Evolutionary conservation across 2,797 vertebrate species (phyloP).

Genomic region (Limosa lapponica): DNA sequence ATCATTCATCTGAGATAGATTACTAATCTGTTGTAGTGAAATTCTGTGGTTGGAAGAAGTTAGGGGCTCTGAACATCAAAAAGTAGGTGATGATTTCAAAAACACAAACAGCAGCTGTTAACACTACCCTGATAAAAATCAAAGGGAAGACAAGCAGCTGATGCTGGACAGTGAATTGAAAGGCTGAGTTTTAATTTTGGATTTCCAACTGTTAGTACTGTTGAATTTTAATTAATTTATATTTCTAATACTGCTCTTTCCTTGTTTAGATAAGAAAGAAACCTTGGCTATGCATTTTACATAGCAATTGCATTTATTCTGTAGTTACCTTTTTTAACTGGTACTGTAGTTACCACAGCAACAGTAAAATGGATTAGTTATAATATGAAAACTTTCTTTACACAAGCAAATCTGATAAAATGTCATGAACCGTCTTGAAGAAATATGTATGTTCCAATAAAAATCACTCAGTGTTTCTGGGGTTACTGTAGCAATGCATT

Average conservation of each 20-base stretch:
- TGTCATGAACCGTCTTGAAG: not conserved
- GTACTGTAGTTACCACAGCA: conserved; percentile 27
- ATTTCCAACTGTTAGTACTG: not conserved
- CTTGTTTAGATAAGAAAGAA: not conserved
- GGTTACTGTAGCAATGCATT: not conserved
- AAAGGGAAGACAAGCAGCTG: not conserved
- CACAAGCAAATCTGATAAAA: conserved; percentile 12
- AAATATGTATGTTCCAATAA: not conserved
- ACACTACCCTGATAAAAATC: not conserved
- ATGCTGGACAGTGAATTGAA: not conserved
- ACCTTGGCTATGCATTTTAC: not conserved
- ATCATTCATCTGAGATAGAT: too few species aligned
- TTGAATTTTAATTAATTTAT: not conserved
- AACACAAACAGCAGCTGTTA: not conserved
- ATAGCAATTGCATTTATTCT: not conserved
- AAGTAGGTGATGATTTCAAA: not conserved
- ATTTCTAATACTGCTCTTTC: not conserved
- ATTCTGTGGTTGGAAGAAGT: not conserved
- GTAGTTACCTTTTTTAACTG: not conserved
- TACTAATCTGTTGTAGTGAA: not conserved
- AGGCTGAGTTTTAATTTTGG: not conserved
- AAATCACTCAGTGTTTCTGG: not conserved
- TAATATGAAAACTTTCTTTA: not conserved
- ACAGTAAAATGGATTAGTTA: not conserved
- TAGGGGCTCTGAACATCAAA: not conserved